Percentiles rank a stretch among this genome's conserved stretches.
phyloP scores from a whole-genome alignment of 2,888 invertebrate species.

The Conus canariensis region DNA sequence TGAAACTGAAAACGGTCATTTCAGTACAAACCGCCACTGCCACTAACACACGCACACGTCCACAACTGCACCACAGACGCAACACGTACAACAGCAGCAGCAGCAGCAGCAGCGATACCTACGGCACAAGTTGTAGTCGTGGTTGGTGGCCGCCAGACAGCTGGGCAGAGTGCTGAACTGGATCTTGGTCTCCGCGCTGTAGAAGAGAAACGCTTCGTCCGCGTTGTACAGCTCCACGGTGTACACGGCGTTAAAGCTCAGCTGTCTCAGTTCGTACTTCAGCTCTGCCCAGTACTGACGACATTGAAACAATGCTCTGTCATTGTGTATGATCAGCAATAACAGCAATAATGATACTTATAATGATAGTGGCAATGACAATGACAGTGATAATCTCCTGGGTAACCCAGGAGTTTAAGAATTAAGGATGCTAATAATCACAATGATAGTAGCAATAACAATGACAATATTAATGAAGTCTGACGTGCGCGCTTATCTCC shows the following conservation, averaged over 20 bases:
- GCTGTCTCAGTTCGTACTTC: constrained; percentile 46
- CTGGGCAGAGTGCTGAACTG: constrained; percentile 44
- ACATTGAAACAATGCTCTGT: neutral
- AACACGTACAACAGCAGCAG: too few relatives aligned
- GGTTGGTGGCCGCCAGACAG: constrained; percentile 50
- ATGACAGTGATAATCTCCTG: too few relatives aligned
- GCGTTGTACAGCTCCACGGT: constrained; percentile 47
- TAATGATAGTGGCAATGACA: too few relatives aligned
- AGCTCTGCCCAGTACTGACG: constrained; percentile 37
- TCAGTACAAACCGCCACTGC: too few relatives aligned
- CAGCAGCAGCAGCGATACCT: neutral
- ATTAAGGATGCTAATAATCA: too few relatives aligned
- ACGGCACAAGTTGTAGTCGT: constrained; percentile 53
- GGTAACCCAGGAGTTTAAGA: too few relatives aligned
- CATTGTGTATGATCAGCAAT: neutral
- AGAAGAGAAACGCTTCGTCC: constrained; percentile 40
- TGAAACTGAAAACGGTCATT: too few relatives aligned
- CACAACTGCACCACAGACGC: too few relatives aligned
- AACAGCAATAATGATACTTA: neutral
- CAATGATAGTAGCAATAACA: too few relatives aligned
- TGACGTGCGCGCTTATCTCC: too few relatives aligned
- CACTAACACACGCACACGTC: too few relatives aligned
- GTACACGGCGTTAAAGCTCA: constrained; percentile 51
- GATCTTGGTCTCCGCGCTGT: constrained; percentile 41
- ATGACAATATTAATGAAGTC: too few relatives aligned